Evolutionary conservation across 2,888 invertebrate species (phyloP).

Genomic region (Steinernema hermaphroditum): DNA sequence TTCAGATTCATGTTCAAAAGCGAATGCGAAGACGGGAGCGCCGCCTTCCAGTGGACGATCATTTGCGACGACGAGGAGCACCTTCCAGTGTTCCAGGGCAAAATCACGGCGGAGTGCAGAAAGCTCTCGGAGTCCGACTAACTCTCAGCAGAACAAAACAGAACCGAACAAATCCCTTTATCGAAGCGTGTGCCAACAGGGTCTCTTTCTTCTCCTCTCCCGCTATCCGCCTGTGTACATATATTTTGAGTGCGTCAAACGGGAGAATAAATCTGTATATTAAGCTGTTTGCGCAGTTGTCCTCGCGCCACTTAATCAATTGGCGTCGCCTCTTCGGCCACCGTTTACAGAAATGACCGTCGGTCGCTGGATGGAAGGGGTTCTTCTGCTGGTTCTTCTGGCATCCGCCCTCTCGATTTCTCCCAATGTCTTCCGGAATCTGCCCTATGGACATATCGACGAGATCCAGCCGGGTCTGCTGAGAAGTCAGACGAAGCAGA

Average conservation of each 20-base stretch:
- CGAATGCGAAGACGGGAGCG: conserved; percentile 50
- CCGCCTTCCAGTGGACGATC: conserved; percentile 52
- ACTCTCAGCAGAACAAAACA: background rate
- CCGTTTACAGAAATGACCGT: background rate
- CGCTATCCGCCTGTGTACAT: conserved; percentile 23
- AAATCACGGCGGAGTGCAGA: conserved; percentile 46
- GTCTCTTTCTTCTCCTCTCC: conserved; percentile 27
- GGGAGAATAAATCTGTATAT: conserved; percentile 15
- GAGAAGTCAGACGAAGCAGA: background rate
- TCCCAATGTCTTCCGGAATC: background rate
- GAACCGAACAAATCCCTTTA: conserved; percentile 20
- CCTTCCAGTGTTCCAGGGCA: conserved; percentile 49
- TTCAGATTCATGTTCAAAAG: conserved; percentile 55
- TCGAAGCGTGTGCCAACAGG: conserved; percentile 30
- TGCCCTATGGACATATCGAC: background rate
- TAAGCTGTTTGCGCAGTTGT: conserved; percentile 4
- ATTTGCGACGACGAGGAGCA: conserved; percentile 45
- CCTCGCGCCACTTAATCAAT: background rate
- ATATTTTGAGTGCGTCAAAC: conserved; percentile 22
- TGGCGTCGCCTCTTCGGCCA: too few species aligned
- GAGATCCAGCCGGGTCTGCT: conserved; percentile 8
- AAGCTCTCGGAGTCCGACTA: conserved; percentile 39
- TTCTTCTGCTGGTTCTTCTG: background rate
- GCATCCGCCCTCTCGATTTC: background rate
- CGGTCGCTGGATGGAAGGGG: background rate